Evolutionary conservation across 1,140 invertebrate genomes (phyloP).

Genomic region (Psix sp.): DNA sequence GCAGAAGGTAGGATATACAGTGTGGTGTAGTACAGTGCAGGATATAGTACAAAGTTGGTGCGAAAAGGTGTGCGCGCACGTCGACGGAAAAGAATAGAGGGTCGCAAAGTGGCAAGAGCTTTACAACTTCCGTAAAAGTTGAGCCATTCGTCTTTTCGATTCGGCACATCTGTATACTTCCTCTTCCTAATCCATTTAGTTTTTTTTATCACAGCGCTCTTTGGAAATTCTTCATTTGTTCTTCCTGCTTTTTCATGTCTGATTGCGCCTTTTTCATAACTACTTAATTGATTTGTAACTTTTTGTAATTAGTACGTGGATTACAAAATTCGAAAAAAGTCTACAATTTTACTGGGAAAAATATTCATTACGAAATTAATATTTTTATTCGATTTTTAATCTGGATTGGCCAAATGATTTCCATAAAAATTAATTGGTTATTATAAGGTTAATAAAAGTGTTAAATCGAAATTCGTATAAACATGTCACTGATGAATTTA

Average conservation of each 20-base stretch:
- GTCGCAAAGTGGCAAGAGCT: slow-evolving; percentile 55
- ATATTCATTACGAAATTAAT: too few relatives aligned
- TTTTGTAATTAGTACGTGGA: too few relatives aligned
- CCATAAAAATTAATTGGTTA: too few relatives aligned
- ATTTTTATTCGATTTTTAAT: too few relatives aligned
- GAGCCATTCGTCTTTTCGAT: slow-evolving; percentile 54
- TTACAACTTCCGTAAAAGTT: slow-evolving; percentile 60
- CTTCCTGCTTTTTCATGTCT: slow-evolving; percentile 3
- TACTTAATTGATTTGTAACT: too few relatives aligned
- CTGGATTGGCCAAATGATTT: too few relatives aligned
- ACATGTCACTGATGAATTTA: too few relatives aligned
- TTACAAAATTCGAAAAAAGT: too few relatives aligned
- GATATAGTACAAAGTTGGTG: slow-evolving; percentile 22
- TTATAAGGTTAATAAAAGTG: too few relatives aligned
- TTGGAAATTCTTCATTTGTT: slow-evolving; percentile 25
- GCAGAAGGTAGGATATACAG: slow-evolving; percentile 31
- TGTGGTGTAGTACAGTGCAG: slow-evolving; percentile 15
- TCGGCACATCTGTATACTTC: slow-evolving; percentile 55
- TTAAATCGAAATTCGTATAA: too few relatives aligned
- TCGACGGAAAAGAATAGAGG: slow-evolving; percentile 34
- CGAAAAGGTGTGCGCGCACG: slow-evolving; percentile 26
- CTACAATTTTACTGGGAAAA: too few relatives aligned
- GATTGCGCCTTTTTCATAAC: too few relatives aligned
- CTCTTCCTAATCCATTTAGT: slow-evolving; percentile 52
- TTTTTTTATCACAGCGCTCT: slow-evolving; percentile 4